Conservation (phyloP, 2,888 invertebrate species). For the Seladonia tumulorum region DNA sequence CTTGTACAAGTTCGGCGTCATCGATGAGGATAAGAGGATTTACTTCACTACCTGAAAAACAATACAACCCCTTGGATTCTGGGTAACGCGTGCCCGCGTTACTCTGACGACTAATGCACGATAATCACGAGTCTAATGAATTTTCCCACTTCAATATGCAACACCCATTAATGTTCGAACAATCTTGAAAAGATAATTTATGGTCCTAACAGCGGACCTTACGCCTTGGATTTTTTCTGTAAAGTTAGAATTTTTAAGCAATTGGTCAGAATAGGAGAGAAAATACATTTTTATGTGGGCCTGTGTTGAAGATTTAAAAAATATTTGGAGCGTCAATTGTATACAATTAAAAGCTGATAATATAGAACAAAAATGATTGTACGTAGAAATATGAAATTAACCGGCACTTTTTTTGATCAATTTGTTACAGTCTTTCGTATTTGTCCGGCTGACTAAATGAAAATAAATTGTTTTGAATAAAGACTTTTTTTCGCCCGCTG, state of each 20-base stretch:
- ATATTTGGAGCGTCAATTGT: no score
- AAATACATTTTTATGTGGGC: no score
- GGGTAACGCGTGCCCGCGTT: constrained; percentile 44
- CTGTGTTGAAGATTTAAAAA: no score
- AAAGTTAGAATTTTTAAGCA: no score
- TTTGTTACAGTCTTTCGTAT: background rate
- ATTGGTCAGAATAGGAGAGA: no score
- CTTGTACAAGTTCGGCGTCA: constrained; percentile 58
- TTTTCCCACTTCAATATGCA: background rate
- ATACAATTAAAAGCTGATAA: no score
- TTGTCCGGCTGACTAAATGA: background rate
- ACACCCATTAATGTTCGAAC: no score
- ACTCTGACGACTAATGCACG: constrained; percentile 24
- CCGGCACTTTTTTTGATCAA: background rate
- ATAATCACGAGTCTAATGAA: constrained; percentile 6
- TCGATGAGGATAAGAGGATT: constrained; percentile 64
- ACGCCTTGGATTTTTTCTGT: no score
- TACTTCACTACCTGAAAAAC: constrained; percentile 42
- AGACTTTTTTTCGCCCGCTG: background rate
- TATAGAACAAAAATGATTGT: background rate
- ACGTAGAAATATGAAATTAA: background rate
- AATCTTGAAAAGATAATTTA: no score
- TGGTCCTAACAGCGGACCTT: no score
- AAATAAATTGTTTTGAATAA: no score
- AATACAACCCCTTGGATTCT: constrained; percentile 36